Evolutionary conservation across 2,888 invertebrate species (phyloP), one percentile per base, ranked within the genome.

Genomic region (Charanyca ferruginea): DNA sequence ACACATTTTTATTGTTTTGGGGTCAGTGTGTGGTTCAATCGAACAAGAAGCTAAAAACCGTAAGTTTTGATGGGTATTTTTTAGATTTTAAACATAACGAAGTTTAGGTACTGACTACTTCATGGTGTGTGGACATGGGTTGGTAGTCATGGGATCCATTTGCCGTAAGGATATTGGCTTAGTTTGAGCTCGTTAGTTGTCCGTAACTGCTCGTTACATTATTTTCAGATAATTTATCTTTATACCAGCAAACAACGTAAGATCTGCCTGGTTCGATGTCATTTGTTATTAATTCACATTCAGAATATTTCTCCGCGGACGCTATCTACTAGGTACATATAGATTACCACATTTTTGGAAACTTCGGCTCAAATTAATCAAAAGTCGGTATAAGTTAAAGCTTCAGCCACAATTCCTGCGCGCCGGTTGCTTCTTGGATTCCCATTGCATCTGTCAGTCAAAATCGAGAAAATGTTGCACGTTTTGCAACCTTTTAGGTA

Each of bases 211-310:
- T 48, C 25, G 41, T 71, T 25, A 68, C 7, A 41, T 60, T 66
- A 41, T 60, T 66, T 25, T 25, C 32, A 61, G 23, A 61, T 48
- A 59, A 41, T 66, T 48, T 66, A 66, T 61, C 66, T 70, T 70
- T 66, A 66, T 66, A 60, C 9, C 32, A 41, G 71, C 71, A 70
- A 66, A 70, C 20, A 66, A 70, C 60, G 66, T 47, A 32, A 58
- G 71, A 61, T 60, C 71, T 66, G 61, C 71, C 48, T 49, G 48
- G 41, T 71, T 66, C 48, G 73, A 53, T 69, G 65, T 23, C 42
- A 65, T 32, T 48, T 60, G 48, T 70, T 70, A 59, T 66, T 70
- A 16, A 35, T 66, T 48, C n/a, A n/a, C n/a, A n/a, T n/a, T 48
- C 23, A 60, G 41, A 13, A 28, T 47, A 58, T 13, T 32, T 69